These are phyloP conservation scores for Mizuhopecten yessoensis DNA, from an alignment of 1,140 invertebrate genomes.

Conservation along the genomic window DNA sequence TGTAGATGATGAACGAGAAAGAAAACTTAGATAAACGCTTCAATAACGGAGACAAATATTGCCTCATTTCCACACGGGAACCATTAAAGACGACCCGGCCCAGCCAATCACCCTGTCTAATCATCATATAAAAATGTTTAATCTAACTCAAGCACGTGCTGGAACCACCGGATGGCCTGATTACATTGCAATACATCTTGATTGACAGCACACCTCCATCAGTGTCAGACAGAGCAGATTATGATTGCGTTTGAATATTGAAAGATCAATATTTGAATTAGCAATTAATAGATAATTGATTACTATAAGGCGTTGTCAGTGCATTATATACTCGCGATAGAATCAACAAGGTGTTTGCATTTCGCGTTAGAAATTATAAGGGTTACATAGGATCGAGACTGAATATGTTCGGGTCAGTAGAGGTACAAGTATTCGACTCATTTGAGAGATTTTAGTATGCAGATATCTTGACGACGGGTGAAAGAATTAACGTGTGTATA, in stretches of 20 bases:
- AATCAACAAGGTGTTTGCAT: too few species aligned
- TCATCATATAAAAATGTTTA: slow-evolving; percentile 30
- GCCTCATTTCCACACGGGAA: neutral
- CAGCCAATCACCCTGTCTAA: slow-evolving; percentile 31
- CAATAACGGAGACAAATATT: slow-evolving; percentile 18
- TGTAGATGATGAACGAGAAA: neutral
- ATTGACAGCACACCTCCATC: neutral
- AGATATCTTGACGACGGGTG: too few species aligned
- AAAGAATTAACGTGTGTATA: too few species aligned
- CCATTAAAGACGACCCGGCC: neutral
- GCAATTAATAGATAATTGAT: neutral
- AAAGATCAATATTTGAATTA: neutral
- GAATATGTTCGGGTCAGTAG: too few species aligned
- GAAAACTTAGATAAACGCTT: neutral
- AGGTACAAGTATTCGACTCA: too few species aligned
- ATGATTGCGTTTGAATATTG: neutral
- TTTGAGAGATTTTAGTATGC: too few species aligned
- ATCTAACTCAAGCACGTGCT: slow-evolving; percentile 11
- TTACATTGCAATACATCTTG: neutral
- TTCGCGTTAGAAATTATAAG: too few species aligned
- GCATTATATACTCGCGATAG: neutral
- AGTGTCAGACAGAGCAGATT: neutral
- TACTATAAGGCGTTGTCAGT: neutral
- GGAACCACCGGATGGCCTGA: neutral
- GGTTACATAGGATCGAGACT: too few species aligned